Base-by-base conservation (phyloP, 2,113 vertebrate species). In the Callorhinus ursinus region DNA sequence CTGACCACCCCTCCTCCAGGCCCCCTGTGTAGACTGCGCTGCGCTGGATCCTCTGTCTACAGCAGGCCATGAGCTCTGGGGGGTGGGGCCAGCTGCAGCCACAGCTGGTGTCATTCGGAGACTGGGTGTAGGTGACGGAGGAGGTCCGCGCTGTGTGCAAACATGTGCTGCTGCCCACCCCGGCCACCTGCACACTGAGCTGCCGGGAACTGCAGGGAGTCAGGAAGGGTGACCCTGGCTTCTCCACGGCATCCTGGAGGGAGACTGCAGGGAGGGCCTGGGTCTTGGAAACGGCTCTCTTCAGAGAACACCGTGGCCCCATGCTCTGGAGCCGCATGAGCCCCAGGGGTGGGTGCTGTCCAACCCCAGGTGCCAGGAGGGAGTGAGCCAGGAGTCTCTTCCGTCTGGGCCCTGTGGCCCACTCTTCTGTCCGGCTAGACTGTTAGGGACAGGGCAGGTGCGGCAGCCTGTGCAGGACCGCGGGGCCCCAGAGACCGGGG, bases 341-440 rank as follows among this genome's bases (percentile, higher is more conserved):
- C 36, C 69, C 36, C 69, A 24, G n/a, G 69, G 5, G 69, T 39
- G 5, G 3, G 5, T 22, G n/a, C 36, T 39, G 69, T 39, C 69
- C 4, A 14, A 71, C 5, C 21, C 11, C 11, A 0, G 69, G 36
- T 7, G 2, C 69, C 2, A n/a, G 67, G n/a, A 4, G 7, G 18
- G n/a, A 1, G 1, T 10, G 0, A 22, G 10, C 36, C 10, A 24
- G 36, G 11, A 24, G 69, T 13, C 39, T 36, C 69, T 13, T 39
- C 69, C 21, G 22, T 22, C 36, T 8, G 5, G 12, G 36, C 69
- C 69, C 69, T 0, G 5, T 22, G 69, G 36, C 2, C 5, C 11
- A 1, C 36, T 22, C 69, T 39, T 24, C 36, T 0, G 0, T 63
- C 49, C 49, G 2, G 28, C 69, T 0, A 0, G 67, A 39, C 10